phyloP scores from a whole-genome alignment of 2,888 invertebrate species.

The Drosophila nr. perissopoda region DNA sequence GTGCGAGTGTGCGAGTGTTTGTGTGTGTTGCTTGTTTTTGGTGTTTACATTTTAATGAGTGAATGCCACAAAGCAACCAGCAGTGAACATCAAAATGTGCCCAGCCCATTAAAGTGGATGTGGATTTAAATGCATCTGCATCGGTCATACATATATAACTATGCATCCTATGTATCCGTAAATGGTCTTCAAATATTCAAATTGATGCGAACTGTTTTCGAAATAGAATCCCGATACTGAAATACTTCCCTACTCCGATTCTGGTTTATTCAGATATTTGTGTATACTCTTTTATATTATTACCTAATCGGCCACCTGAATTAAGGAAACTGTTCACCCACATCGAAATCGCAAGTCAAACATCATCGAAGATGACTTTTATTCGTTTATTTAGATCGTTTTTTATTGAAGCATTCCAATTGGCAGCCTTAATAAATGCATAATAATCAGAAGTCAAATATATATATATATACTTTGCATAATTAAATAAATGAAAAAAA shows the following conservation, averaged over 20 bases:
- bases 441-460: background rate
- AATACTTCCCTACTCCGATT: background rate
- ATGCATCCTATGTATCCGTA: background rate
- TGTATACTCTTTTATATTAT: background rate
- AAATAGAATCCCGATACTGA: background rate
- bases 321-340: background rate
- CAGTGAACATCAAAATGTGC: constrained; percentile 4
- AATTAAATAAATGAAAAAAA: background rate
- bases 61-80: constrained; percentile 19
- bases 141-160: background rate
- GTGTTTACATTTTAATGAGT: constrained; percentile 38
- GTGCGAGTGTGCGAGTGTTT: background rate
- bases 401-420: background rate
- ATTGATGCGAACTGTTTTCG: background rate
- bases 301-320: background rate
- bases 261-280: background rate
- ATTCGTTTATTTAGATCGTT: background rate
- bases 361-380: background rate
- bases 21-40: constrained; percentile 24
- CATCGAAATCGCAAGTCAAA: background rate
- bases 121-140: background rate
- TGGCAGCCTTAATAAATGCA: background rate
- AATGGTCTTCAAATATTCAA: background rate
- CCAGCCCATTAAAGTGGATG: background rate
- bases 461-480: background rate